Conservation (phyloP, 23 tunicate species). For the Halocynthia roretzi region DNA sequence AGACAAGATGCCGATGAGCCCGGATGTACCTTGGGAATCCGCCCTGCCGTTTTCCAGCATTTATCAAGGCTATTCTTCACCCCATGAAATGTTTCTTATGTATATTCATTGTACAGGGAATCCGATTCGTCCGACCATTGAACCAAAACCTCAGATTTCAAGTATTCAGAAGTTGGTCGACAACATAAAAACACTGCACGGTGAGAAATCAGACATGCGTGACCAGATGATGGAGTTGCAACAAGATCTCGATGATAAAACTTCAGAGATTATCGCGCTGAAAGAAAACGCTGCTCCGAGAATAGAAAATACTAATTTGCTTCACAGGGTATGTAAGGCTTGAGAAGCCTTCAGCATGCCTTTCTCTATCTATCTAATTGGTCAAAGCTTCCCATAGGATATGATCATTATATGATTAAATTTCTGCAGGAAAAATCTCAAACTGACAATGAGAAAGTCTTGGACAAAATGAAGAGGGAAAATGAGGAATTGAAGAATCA, state of each 20-base stretch:
- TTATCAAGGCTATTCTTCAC: no score
- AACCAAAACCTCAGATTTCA: constrained; percentile 3
- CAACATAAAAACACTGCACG: constrained; percentile 42
- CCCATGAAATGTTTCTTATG: no score
- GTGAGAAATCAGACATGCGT: constrained; percentile 41
- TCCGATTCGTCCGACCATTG: constrained; percentile 18
- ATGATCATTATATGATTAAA: no score
- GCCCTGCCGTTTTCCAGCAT: no score
- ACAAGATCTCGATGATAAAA: constrained; percentile 31
- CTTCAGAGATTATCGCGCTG: constrained; percentile 9
- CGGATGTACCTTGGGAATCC: no score
- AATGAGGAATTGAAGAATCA: constrained; percentile 21
- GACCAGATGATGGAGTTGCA: constrained; percentile 37
- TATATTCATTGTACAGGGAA: background rate
- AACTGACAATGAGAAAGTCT: constrained; percentile 29
- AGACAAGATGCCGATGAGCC: no score
- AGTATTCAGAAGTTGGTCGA: constrained; percentile 29
- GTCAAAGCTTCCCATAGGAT: no score
- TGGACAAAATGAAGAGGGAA: constrained; percentile 13
- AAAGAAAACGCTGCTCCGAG: constrained; percentile 4
- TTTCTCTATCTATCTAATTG: no score
- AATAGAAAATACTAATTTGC: background rate
- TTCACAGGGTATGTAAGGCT: background rate
- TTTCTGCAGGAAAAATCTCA: no score
- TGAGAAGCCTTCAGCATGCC: no score